Evolutionary conservation across 2,888 invertebrate species (phyloP).

Genomic region (Halictus ligatus): DNA sequence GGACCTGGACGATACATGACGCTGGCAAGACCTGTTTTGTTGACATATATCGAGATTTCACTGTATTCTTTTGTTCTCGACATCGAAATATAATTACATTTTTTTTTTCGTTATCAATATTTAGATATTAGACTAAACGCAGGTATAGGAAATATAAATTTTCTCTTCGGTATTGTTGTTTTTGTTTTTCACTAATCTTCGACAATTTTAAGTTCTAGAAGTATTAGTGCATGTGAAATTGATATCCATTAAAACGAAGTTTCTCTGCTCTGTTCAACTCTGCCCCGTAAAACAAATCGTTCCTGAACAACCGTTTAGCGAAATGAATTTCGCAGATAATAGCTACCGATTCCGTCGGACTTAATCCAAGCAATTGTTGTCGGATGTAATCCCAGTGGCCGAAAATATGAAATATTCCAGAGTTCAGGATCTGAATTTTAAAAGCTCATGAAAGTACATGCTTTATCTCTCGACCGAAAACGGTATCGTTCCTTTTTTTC

Average conservation of each 20-base stretch:
- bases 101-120: too few relatives aligned
- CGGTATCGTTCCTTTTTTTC: not conserved
- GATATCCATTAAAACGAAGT: not conserved
- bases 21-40: too few relatives aligned
- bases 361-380: constrained; percentile 5
- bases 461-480: not conserved
- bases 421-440: not conserved
- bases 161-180: too few relatives aligned
- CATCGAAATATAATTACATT: too few relatives aligned
- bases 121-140: not conserved
- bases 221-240: not conserved
- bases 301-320: not conserved
- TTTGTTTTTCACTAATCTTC: too few relatives aligned
- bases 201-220: not conserved
- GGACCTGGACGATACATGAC: too few relatives aligned
- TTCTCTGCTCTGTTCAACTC: not conserved
- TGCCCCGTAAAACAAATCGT: not conserved
- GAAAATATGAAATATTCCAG: constrained; percentile 12
- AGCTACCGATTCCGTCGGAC: not conserved
- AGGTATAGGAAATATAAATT: not conserved
- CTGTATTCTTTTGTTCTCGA: not conserved
- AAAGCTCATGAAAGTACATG: constrained; percentile 16
- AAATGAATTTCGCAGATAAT: not conserved
- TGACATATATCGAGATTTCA: too few relatives aligned
- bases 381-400: not conserved